Base-by-base conservation (phyloP, 2,888 invertebrate genomes). In the Apantesis nais region DNA sequence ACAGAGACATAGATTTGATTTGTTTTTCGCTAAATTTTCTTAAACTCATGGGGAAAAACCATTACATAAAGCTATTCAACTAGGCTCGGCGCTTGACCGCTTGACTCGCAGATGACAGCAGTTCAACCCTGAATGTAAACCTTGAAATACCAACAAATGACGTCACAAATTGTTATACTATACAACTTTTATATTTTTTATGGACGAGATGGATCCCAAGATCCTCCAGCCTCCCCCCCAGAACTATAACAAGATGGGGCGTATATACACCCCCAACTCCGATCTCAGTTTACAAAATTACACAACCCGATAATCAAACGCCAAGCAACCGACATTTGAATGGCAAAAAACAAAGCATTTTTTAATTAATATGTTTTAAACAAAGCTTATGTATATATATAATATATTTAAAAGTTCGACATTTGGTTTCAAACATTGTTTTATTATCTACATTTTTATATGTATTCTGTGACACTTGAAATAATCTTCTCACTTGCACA, bases 341-440 rank as follows among this genome's bases (percentile, higher is more conserved):
- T 67, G 39, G 73, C 75, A 71, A 73, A 55, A 81, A 81, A 79
- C 77, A 75, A 81, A 81, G 81, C 81, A 74, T n/a, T 55, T 66
- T 72, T 75, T 39, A 77, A 79, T 81, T 72, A 75, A 77, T 81
- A 74, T 75, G 72, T 75, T 73, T 67, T 72, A 78, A 81, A 80
- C 75, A 79, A 78, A 74, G 66, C 75, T 77, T 77, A 73, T 67
- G 58, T 61, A 63, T 68, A 62, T 44, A 72, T 77, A 71, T 68
- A 61, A 58, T 68, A 62, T 44, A 72, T n/a, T 62, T 63, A 44
- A 52, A n/a, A 61, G 0, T 65, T 74, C 74, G 78, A 73, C 76
- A 76, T 74, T 81, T 74, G 78, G 78, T 70, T 78, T 76, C 65
- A 7, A 29, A 48, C 12, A 12, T 37, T 64, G 16, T 63, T 39